These are phyloP conservation scores for Teleopsis dalmanni DNA, from an alignment of 1,140 invertebrate species.

Conservation along the genomic window DNA sequence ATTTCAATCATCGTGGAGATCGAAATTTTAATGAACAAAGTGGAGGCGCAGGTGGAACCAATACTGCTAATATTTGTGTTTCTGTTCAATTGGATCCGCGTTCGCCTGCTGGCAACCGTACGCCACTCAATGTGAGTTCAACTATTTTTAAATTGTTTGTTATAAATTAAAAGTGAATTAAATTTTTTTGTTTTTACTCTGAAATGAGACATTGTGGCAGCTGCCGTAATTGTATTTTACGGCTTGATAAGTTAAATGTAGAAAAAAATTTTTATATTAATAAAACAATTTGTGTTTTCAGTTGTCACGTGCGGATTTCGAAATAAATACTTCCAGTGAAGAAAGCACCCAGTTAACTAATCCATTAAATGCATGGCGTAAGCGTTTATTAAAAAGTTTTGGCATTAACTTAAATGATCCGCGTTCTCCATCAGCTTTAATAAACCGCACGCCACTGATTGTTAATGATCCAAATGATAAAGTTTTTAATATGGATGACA, in stretches of 20 bases:
- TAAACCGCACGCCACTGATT: slow-evolving; percentile 45
- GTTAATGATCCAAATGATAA: slow-evolving; percentile 37
- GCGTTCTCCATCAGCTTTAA: slow-evolving; percentile 41
- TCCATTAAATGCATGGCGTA: too few relatives aligned
- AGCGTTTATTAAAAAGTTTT: slow-evolving; percentile 32
- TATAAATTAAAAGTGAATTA: neutral
- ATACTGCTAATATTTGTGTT: too few relatives aligned
- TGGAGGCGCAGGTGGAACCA: too few relatives aligned
- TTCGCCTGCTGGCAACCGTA: slow-evolving; percentile 32
- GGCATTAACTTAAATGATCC: slow-evolving; percentile 38
- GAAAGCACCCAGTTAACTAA: too few relatives aligned
- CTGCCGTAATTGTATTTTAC: neutral
- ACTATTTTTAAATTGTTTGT: slow-evolving; percentile 9
- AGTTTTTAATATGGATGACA: slow-evolving; percentile 36
- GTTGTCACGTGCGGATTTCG: too few relatives aligned
- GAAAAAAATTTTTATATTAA: neutral
- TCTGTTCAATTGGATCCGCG: too few relatives aligned
- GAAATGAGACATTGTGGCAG: neutral
- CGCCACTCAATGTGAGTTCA: slow-evolving; percentile 30
- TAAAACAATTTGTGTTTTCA: neutral
- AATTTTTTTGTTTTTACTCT: neutral
- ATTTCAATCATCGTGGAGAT: too few relatives aligned
- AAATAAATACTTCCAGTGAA: too few relatives aligned
- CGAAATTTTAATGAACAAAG: too few relatives aligned
- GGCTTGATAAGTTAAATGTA: neutral